These are phyloP conservation scores for Blera fallax DNA, from an alignment of 2,888 invertebrate genomes.

Conservation along the genomic window DNA sequence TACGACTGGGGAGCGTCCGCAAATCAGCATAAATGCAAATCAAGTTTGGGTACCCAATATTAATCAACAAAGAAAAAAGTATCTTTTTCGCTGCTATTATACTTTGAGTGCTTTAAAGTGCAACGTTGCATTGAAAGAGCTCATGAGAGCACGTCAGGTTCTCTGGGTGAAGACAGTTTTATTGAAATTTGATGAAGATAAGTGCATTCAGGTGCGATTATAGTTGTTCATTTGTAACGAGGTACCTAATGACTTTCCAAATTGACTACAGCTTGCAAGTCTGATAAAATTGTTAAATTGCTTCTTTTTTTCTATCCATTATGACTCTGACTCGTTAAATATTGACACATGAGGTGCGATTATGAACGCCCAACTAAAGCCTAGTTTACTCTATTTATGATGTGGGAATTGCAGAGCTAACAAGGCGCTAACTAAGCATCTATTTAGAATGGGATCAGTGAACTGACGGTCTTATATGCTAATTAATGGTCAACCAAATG, in stretches of 20 bases:
- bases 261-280: neutral
- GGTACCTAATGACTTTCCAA: neutral
- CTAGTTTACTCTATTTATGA: neutral
- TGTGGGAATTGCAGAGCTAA: neutral
- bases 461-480: neutral
- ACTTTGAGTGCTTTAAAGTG: neutral
- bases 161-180: neutral
- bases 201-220: neutral
- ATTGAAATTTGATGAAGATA: neutral
- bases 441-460: neutral
- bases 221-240: neutral
- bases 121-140: neutral
- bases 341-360: slow-evolving; percentile 17
- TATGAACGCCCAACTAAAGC: neutral
- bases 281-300: neutral
- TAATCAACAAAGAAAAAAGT: neutral
- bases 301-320: too few species aligned
- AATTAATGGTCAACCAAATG: neutral
- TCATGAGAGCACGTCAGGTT: neutral
- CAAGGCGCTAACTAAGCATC: neutral
- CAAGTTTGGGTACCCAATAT: neutral
- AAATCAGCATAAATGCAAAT: neutral
- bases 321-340: neutral
- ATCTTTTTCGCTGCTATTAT: neutral
- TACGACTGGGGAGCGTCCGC: neutral